These are phyloP conservation scores for Chlorodrepanis virens DNA, from an alignment of 2,113 vertebrate genomes.

Conservation along the genomic window DNA sequence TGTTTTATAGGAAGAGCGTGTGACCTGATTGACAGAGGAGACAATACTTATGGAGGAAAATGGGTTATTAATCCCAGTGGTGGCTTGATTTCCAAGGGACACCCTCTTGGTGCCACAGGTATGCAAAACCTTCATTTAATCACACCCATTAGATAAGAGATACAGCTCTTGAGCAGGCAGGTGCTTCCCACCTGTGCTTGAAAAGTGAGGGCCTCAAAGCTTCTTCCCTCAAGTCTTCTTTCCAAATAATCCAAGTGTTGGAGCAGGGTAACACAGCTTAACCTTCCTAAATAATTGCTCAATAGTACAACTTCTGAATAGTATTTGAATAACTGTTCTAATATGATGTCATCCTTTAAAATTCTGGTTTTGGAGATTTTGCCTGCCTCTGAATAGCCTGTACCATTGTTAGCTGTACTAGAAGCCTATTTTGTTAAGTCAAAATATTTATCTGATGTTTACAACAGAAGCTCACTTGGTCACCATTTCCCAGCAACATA, in stretches of 20 bases:
- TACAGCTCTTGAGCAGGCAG: background rate
- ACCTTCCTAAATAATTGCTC: background rate
- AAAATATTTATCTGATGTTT: slow-evolving; percentile 8
- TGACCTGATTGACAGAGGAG: slow-evolving; percentile 91
- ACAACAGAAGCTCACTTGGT: background rate
- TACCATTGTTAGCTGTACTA: background rate
- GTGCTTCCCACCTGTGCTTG: background rate
- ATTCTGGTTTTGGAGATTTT: background rate
- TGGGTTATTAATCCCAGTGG: slow-evolving; percentile 97
- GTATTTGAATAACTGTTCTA: background rate
- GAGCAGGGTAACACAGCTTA: background rate
- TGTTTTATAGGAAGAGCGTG: slow-evolving; percentile 82
- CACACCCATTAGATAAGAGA: accelerated
- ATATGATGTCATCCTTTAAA: background rate
- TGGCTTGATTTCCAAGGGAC: slow-evolving; percentile 97
- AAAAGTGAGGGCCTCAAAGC: background rate
- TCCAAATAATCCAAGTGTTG: background rate
- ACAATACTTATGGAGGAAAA: slow-evolving; percentile 95
- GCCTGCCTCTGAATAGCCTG: background rate
- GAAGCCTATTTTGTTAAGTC: background rate
- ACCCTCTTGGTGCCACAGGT: slow-evolving; percentile 98
- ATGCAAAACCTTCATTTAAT: background rate
- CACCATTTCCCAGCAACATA: background rate
- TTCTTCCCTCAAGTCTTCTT: background rate
- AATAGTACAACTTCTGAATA: background rate